These are phyloP conservation scores for Aphrophora alni DNA, from an alignment of 2,888 invertebrate genomes.

Conservation along the genomic window DNA sequence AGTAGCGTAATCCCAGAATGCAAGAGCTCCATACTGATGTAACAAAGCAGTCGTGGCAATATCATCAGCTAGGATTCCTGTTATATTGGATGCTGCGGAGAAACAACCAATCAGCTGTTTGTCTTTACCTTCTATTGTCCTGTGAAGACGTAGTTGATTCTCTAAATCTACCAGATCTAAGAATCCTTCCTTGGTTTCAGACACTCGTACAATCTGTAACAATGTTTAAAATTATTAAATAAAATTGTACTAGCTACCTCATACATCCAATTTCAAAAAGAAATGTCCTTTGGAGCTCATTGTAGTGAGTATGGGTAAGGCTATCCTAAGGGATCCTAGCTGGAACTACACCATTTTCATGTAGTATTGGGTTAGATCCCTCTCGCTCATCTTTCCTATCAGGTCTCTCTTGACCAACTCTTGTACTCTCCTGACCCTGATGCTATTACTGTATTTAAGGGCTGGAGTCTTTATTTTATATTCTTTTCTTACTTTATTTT, in stretches of 20 bases:
- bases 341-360: no score
- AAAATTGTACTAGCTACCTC: not conserved
- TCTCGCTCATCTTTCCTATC: no score
- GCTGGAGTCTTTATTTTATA: no score
- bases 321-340: no score
- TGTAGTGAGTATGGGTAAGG: no score
- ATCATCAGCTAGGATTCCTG: constrained; percentile 85
- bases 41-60: constrained; percentile 79
- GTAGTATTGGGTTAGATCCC: no score
- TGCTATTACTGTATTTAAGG: no score
- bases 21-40: constrained; percentile 81
- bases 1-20: constrained; percentile 91
- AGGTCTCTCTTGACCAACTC: no score
- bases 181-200: constrained; percentile 79
- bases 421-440: no score
- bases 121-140: constrained; percentile 58
- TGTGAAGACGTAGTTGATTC: constrained; percentile 67
- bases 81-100: constrained; percentile 86
- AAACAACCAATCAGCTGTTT: constrained; percentile 82
- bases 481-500: no score
- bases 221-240: not conserved
- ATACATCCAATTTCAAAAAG: not conserved
- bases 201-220: constrained; percentile 75
- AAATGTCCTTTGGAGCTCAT: no score
- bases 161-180: constrained; percentile 81